phyloP scores from a whole-genome alignment of 2,113 vertebrate genomes.

The Tauraco erythrolophus region DNA sequence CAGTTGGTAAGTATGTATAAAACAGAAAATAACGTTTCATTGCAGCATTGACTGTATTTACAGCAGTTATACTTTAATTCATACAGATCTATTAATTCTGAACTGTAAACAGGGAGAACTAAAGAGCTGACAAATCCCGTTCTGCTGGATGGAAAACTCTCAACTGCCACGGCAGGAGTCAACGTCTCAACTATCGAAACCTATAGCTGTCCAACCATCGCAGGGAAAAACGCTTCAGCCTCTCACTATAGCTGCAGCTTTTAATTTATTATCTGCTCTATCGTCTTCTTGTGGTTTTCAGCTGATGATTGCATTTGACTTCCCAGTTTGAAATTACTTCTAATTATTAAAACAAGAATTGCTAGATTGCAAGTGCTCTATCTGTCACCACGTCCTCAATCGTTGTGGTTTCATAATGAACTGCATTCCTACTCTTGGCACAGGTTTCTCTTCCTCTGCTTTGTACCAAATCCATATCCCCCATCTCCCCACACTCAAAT shows the following conservation, averaged over 20 bases:
- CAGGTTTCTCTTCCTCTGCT: background rate
- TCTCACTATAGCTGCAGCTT: background rate
- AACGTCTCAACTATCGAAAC: background rate
- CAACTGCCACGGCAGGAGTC: background rate
- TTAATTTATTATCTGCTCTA: background rate
- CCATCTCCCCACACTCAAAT: background rate
- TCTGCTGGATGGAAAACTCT: background rate
- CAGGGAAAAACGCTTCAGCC: background rate
- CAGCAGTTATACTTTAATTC: background rate
- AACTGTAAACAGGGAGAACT: too few species aligned
- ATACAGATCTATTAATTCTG: background rate
- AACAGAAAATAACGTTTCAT: background rate
- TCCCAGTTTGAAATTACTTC: background rate
- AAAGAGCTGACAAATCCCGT: background rate
- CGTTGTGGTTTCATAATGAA: background rate
- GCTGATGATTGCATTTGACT: background rate
- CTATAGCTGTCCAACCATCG: accelerated
- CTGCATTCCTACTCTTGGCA: background rate
- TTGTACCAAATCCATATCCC: background rate
- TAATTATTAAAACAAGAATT: background rate
- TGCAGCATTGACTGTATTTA: background rate
- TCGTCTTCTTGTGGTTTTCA: background rate
- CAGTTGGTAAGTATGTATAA: background rate
- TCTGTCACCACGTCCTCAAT: background rate
- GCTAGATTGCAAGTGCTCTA: background rate